A percentile compares a stretch with the other conserved stretches of the same genome.
These are phyloP conservation scores for Sternarchorhynchus goeldii DNA, from an alignment of 2,797 vertebrate species.

Conservation along the genomic window DNA sequence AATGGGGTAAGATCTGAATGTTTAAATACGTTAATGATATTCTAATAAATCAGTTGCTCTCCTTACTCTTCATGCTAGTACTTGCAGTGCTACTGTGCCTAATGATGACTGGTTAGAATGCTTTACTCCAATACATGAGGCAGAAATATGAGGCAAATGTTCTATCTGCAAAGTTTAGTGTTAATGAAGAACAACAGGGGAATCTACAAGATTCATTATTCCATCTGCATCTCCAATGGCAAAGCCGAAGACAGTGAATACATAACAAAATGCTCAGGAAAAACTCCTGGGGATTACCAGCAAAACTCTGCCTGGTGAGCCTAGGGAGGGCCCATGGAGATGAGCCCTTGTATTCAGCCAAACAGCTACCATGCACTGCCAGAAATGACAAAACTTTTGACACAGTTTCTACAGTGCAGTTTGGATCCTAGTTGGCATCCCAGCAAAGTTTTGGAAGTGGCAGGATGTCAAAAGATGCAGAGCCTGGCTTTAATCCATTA, in stretches of 20 bases:
- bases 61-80: background rate
- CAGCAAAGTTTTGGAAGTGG: background rate
- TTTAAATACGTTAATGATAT: background rate
- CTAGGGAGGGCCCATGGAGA: background rate
- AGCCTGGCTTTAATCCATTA: background rate
- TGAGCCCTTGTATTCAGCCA: too few relatives aligned
- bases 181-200: background rate
- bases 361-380: too few relatives aligned
- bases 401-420: background rate
- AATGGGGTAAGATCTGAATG: background rate
- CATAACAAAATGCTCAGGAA: background rate
- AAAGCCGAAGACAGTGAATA: background rate
- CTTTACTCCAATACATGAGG: background rate
- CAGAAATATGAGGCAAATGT: background rate
- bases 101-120: background rate
- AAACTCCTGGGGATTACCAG: background rate
- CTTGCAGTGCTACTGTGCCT: background rate
- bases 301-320: background rate
- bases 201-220: background rate
- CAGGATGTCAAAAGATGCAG: background rate
- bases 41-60: background rate
- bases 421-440: background rate
- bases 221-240: conserved; percentile 2
- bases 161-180: background rate
- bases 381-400: background rate